A percentile compares a stretch with the other conserved stretches of the same genome.
Evolutionary conservation across 1,140 invertebrate genomes (phyloP).

Genomic region (Polyergus mexicanus): DNA sequence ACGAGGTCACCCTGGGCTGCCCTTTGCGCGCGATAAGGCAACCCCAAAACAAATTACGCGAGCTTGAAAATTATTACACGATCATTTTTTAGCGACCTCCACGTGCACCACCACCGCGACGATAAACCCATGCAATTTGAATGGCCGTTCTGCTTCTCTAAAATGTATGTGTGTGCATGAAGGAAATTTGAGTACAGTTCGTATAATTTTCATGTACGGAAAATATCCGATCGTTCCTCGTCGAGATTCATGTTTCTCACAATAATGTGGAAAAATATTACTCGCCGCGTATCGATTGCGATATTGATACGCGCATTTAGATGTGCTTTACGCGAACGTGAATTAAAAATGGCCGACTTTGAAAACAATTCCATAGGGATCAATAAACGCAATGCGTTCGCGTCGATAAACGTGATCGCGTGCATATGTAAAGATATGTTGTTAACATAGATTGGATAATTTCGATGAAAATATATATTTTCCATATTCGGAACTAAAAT

Average conservation of each 20-base stretch:
- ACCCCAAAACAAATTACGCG: conserved; percentile 61
- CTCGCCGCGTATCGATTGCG: background rate
- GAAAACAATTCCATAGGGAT: conserved; percentile 24
- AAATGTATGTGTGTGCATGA: background rate
- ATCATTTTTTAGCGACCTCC: conserved; percentile 43
- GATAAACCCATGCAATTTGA: conserved; percentile 21
- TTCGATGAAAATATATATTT: conserved; percentile 33
- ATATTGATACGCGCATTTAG: background rate
- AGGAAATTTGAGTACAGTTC: conserved; percentile 2
- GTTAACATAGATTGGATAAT: conserved; percentile 56
- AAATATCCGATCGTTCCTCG: conserved; percentile 4
- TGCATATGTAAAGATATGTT: conserved; percentile 18
- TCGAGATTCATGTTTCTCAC: background rate
- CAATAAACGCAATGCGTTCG: background rate
- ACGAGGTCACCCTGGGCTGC: conserved; percentile 35
- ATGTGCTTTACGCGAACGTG: background rate
- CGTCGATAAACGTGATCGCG: conserved; percentile 7
- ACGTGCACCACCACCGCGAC: background rate
- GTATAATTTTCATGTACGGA: background rate
- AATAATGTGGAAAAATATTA: background rate
- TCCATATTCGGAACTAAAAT: background rate
- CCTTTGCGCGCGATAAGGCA: conserved; percentile 55
- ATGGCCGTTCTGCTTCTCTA: conserved; percentile 1
- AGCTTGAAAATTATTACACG: conserved; percentile 61
- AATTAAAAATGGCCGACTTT: conserved; percentile 43